Percentiles rank a stretch among this genome's conserved stretches.
phyloP scores from a whole-genome alignment of 2,113 vertebrate species.

The Orthonyx spaldingii region DNA sequence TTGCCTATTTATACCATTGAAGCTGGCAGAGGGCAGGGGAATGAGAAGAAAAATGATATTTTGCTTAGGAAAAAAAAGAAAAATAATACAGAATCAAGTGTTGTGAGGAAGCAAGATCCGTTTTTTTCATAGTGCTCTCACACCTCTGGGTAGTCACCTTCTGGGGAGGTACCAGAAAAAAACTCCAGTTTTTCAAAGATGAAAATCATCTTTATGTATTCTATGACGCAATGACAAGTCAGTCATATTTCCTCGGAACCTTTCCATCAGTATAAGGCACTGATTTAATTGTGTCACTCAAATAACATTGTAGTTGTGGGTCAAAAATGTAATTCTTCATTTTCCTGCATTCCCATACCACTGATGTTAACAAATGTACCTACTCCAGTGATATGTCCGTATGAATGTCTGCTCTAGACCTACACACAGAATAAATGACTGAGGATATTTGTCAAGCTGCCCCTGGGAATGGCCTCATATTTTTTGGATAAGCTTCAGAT shows the following conservation, averaged over 20 bases:
- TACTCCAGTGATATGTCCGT: not conserved
- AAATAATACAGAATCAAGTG: not conserved
- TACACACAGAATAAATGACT: not conserved
- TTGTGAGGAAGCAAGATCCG: not conserved
- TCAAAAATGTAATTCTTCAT: not conserved
- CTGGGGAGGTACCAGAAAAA: not conserved
- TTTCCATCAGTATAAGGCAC: not conserved
- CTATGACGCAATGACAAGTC: not conserved
- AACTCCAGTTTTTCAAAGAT: not conserved
- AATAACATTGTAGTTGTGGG: not conserved
- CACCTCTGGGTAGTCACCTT: not conserved
- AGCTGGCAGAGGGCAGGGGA: not conserved
- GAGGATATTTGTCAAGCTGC: conserved; percentile 9
- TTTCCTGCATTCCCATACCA: not conserved
- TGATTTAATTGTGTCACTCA: not conserved
- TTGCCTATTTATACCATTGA: not conserved
- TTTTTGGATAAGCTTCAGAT: conserved; percentile 34
- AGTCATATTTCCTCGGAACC: not conserved
- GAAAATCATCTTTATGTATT: not conserved
- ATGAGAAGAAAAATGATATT: not conserved
- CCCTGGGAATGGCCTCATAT: conserved; percentile 4
- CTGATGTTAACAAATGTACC: not conserved
- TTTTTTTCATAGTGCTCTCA: not conserved
- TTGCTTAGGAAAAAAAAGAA: not conserved
- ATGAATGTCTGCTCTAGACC: not conserved